phyloP scores from a whole-genome alignment of 1,140 invertebrate species.

The Pseudomyrmex gracilis region DNA sequence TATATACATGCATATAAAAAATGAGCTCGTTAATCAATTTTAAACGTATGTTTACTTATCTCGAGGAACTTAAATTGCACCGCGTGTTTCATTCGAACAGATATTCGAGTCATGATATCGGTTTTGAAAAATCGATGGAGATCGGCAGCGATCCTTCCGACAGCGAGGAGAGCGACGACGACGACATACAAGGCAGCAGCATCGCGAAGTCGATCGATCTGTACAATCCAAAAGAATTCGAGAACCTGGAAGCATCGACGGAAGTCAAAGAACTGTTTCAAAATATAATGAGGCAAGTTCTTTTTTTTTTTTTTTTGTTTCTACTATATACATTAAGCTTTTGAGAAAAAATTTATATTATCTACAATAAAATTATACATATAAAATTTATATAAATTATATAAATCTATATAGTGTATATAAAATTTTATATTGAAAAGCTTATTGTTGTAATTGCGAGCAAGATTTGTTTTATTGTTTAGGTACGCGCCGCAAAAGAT shows the following conservation, averaged over 20 bases:
- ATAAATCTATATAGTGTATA: no score
- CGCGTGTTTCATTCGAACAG: background rate
- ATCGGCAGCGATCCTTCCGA: slow-evolving; percentile 81
- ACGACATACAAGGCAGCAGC: slow-evolving; percentile 80
- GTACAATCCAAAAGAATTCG: slow-evolving; percentile 94
- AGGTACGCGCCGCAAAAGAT: slow-evolving; percentile 97
- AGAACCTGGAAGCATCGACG: slow-evolving; percentile 91
- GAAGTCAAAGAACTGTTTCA: slow-evolving; percentile 97
- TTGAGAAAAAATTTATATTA: no score
- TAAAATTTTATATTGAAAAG: no score
- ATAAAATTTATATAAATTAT: no score
- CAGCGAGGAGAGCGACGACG: slow-evolving; percentile 82
- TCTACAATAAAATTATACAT: no score
- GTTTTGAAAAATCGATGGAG: slow-evolving; percentile 75
- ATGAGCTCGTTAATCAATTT: background rate
- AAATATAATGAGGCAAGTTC: slow-evolving; percentile 93
- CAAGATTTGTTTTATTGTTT: background rate
- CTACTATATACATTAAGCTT: no score
- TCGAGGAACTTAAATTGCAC: background rate
- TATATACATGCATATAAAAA: background rate
- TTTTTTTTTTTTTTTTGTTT: background rate
- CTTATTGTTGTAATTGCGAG: no score
- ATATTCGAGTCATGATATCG: slow-evolving; percentile 65
- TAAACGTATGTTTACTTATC: background rate
- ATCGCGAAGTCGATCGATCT: slow-evolving; percentile 86